A percentile compares a stretch with the other conserved stretches of the same genome.
Evolutionary conservation across 2,888 invertebrate genomes (phyloP).

Genomic region (Gymnocheta viridis): DNA sequence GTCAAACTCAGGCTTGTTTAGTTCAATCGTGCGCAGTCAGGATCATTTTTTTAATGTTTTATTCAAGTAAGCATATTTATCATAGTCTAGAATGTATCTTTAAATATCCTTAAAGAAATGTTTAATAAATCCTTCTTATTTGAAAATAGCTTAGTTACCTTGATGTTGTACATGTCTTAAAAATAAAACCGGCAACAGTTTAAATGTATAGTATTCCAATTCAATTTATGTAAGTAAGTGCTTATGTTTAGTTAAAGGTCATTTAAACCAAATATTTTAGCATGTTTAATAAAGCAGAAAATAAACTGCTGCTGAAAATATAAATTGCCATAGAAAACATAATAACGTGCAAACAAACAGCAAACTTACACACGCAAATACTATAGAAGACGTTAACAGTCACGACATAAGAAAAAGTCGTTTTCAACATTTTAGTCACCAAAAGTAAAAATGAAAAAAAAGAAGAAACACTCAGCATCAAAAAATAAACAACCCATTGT

Average conservation of each 20-base stretch:
- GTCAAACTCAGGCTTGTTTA: no score
- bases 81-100: no score
- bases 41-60: no score
- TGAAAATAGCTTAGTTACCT: background rate
- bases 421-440: slow-evolving; percentile 57
- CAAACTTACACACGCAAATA: slow-evolving; percentile 55
- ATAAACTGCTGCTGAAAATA: slow-evolving; percentile 41
- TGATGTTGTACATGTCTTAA: background rate
- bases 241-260: slow-evolving; percentile 66
- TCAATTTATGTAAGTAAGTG: slow-evolving; percentile 40
- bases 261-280: slow-evolving; percentile 53
- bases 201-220: slow-evolving; percentile 27
- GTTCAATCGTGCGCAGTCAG: no score
- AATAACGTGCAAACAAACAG: slow-evolving; percentile 3
- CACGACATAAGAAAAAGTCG: slow-evolving; percentile 64
- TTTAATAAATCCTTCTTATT: background rate
- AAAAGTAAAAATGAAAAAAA: background rate
- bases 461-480: background rate
- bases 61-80: no score
- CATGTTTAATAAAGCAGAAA: slow-evolving; percentile 68
- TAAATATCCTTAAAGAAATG: background rate
- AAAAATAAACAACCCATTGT: slow-evolving; percentile 49
- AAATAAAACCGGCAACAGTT: background rate
- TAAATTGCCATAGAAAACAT: slow-evolving; percentile 24
- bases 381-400: slow-evolving; percentile 52